Base-by-base conservation (phyloP, 2,888 invertebrate genomes). In the Trachelus troglodyta region DNA sequence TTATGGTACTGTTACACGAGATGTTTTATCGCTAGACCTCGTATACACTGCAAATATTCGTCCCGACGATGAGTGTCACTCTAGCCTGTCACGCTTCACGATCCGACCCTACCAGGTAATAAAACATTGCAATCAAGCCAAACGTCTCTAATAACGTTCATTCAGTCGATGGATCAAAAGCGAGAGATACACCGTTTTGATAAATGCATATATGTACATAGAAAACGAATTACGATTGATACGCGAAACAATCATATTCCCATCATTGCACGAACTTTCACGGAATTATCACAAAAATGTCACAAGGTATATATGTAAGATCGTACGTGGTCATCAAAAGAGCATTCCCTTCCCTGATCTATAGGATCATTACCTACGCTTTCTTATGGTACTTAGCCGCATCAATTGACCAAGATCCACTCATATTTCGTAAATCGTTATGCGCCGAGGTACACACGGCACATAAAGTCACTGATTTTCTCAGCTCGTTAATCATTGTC, bases 1-100 rank as follows among this genome's bases (percentile, higher is more conserved):
- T 85, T 83, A 85, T 85, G 81, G 81, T 83, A 83, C 79, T 81
- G 84, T 81, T 85, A 83, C 80, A 83, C 78, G 82, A 81, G 81
- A 84, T 80, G 83, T 83, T 84, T 81, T 79, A 79, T 81, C 81
- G 82, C 77, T 23, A 56, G 56, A 56, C 23, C 56, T 23, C 56
- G 23, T 56, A 56, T 23, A 56, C 23, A 56, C 23, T 56, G 56
- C 56, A 23, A 56, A 56, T 56, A 56, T 56, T 9, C 56, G 56
- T 56, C 15, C 9, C 23, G 40, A 40, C 15, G 15, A 23, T 6
- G 15, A 40, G 40, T 40, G 56, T 56, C 56, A 56, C 56, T 56
- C 56, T 56, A 6, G 56, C 2, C 6, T 23, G 23, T 56, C 23
- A 23, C 15, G 23, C 56, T 23, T 23, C 23, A 23, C 23, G 6